Base-by-base conservation (phyloP, 2,888 invertebrate genomes). In the Chrysodeixis includens region DNA sequence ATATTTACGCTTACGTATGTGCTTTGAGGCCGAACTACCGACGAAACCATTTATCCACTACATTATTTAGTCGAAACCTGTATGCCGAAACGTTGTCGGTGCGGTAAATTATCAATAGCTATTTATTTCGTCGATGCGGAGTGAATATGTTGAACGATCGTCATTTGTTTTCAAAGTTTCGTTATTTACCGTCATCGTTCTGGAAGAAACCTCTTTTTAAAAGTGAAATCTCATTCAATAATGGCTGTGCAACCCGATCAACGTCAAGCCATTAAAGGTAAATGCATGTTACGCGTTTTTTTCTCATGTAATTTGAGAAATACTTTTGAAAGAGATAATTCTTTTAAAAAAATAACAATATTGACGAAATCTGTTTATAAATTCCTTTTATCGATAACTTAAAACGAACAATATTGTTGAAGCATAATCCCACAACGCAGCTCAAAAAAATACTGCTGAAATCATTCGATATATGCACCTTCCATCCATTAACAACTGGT, bases 381-480 rank as follows among this genome's bases (percentile, higher is more conserved):
- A 4, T 26, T n/a, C 2, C 7, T 40, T 40, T 40, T 40, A 40
- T 1, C 5, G 1, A n/a, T 40, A 0, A 40, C 6, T n/a, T 40
- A n/a, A n/a, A 40, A n/a, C 7, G 6, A 35, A 2, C 40, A n/a
- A 40, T 40, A n/a, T 40, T 40, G n/a, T 14, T n/a, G n/a, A 40
- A n/a, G n/a, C 14, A n/a, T 40, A 40, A 40, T n/a, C 40, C 40
- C 7, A 40, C n/a, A 40, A 14, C n/a, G 5, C 7, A n/a, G 40
- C 6, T 40, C n/a, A n/a, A 53, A 26, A 64, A 56, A 56, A 1
- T 12, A 18, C 59, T 53, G 52, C 26, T 44, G 20, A n/a, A 18
- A 16, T 16, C n/a, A n/a, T 40, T n/a, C 40, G 40, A 40, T 40
- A n/a, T 40, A n/a, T 26, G 26, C 26, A 4, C n/a, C 2, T 26